These are phyloP conservation scores for Hyles lineata DNA, from an alignment of 2,888 invertebrate genomes.

Conservation along the genomic window DNA sequence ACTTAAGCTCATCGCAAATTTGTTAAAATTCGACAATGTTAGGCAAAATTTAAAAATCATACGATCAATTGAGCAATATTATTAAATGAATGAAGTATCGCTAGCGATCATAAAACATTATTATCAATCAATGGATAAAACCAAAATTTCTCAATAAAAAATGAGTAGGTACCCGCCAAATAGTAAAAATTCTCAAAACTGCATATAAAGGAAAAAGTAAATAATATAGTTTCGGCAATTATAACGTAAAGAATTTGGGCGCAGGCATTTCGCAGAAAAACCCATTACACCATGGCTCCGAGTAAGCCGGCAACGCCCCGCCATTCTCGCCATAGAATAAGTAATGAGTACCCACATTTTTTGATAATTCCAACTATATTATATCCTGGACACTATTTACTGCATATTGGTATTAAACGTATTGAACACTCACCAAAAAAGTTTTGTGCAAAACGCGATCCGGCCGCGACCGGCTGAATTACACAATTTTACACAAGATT, in stretches of 20 bases:
- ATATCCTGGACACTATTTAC: constrained; percentile 36
- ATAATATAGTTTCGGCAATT: constrained; percentile 31
- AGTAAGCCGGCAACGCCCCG: constrained; percentile 75
- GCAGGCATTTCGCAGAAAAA: constrained; percentile 71
- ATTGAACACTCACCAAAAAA: constrained; percentile 75
- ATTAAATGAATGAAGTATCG: neutral
- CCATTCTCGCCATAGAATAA: constrained; percentile 46
- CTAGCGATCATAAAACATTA: neutral
- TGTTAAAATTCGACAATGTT: neutral
- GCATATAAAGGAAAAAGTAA: constrained; percentile 13
- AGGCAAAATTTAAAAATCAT: neutral
- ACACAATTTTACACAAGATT: constrained; percentile 84
- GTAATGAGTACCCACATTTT: constrained; percentile 47
- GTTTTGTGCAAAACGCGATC: constrained; percentile 81
- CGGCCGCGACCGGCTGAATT: constrained; percentile 78
- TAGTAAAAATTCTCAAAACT: constrained; percentile 1
- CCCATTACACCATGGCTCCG: constrained; percentile 58
- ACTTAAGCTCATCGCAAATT: neutral
- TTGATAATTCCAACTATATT: constrained; percentile 42
- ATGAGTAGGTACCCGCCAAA: constrained; percentile 29
- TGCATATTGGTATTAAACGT: constrained; percentile 33
- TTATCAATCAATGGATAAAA: neutral
- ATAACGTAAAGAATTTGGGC: constrained; percentile 62
- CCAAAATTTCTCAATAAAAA: neutral
- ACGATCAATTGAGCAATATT: neutral